Base-by-base conservation (phyloP, 2,113 vertebrate genomes). In the Eretmochelys imbricata region DNA sequence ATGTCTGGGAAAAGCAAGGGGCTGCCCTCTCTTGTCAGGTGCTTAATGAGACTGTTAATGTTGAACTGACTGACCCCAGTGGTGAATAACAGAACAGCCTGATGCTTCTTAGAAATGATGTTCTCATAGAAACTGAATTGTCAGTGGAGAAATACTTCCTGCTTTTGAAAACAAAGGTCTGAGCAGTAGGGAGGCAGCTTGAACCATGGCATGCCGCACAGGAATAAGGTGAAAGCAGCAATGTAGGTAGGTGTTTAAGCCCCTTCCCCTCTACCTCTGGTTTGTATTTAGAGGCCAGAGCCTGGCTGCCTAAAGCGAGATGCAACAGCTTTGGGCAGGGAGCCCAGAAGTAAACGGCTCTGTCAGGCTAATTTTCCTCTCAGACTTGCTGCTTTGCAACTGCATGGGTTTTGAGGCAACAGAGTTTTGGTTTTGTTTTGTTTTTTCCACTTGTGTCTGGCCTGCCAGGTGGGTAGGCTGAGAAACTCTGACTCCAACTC, bases 401-500 rank as follows among this genome's bases (percentile, higher is more conserved):
- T 2, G 38, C 17, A 31, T 25, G 17, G 1, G 1, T 1, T 3
- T 6, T 1, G 0, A n/a, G 72, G 80, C 35, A 27, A 72, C n/a
- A 17, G 49, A 17, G 10, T 1, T 0, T 42, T 42, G 42, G 10
- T 1, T 0, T 42, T 42, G 42, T 42, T 42, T 42, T 42, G 8
- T 29, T 51, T 4, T 2, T 22, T 3, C 0, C 0, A 55, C 24
- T 89, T 76, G 3, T 10, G 27, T 14, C 54, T 3, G 59, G 80
- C 89, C 84, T 75, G 78, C 38, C 57, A 0, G 0, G 1, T 0
- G 1, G 10, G 9, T 42, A n/a, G 10, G 16, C 29, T 1, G 65
- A 8, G 83, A 48, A 3, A 4, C 35, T 38, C 46, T 38, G 38
- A 1, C 42, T 76, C 69, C 62, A 10, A 42, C 35, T 76, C 42